phyloP scores from a whole-genome alignment of 2,888 invertebrate species.

The Coleophora flavipennella region DNA sequence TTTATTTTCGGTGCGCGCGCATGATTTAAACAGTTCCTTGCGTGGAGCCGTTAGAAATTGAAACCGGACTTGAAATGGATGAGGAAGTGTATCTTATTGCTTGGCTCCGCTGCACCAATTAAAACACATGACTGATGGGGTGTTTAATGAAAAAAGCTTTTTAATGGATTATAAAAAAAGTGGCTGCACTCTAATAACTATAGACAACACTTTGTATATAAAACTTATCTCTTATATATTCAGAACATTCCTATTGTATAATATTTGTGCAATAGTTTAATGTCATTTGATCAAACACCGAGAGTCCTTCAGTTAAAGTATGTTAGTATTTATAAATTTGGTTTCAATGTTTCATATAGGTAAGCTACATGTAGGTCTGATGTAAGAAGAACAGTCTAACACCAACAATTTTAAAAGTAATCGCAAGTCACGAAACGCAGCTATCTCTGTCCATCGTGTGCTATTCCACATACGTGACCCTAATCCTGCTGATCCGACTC shows the following conservation, averaged over 20 bases:
- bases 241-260: no score
- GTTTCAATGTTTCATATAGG: no score
- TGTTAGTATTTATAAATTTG: no score
- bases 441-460: constrained; percentile 28
- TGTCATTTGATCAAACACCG: no score
- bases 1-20: constrained; percentile 61
- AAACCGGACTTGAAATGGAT: constrained; percentile 37
- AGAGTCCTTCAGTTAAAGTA: no score
- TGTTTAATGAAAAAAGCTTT: neutral
- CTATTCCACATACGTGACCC: constrained; percentile 59
- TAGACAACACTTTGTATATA: no score
- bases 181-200: no score
- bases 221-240: no score
- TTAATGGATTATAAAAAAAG: no score
- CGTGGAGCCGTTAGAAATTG: constrained; percentile 34
- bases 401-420: neutral
- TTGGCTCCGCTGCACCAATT: constrained; percentile 1
- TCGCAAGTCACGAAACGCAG: constrained; percentile 52
- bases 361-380: no score
- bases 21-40: constrained; percentile 61
- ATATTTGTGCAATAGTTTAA: no score
- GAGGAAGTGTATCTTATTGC: constrained; percentile 22
- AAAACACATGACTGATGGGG: neutral
- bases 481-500: constrained; percentile 37
- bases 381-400: no score